phyloP scores from a whole-genome alignment of 2,113 vertebrate species.

The Columba janthina region DNA sequence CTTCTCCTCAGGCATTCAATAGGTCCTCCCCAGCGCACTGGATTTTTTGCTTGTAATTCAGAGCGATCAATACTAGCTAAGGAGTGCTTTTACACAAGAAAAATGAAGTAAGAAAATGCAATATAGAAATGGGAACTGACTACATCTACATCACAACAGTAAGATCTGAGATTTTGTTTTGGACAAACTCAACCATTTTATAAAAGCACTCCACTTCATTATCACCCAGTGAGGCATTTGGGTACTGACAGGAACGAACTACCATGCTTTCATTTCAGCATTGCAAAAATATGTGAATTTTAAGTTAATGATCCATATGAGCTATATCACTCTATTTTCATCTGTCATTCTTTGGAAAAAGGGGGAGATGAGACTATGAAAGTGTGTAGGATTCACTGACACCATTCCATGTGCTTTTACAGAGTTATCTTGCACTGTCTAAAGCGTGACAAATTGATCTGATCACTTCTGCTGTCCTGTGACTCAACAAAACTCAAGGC shows the following conservation, averaged over 20 bases:
- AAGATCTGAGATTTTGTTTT: background rate
- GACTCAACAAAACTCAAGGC: constrained; percentile 15
- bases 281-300: background rate
- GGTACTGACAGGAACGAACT: background rate
- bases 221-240: background rate
- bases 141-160: background rate
- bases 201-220: background rate
- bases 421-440: background rate
- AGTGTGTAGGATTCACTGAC: background rate
- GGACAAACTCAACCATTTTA: background rate
- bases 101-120: background rate
- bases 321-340: background rate
- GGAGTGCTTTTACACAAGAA: background rate
- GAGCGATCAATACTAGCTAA: background rate
- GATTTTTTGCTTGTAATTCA: background rate
- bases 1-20: background rate
- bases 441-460: background rate
- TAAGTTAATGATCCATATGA: background rate
- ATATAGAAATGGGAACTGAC: background rate
- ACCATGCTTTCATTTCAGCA: background rate
- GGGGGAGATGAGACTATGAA: background rate
- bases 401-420: background rate
- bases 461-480: background rate
- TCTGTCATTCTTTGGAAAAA: background rate
- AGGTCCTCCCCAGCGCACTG: background rate